Percentiles rank a stretch among this genome's conserved stretches.
Conservation (phyloP, 2,888 invertebrate species). For the Drosophila recens region DNA sequence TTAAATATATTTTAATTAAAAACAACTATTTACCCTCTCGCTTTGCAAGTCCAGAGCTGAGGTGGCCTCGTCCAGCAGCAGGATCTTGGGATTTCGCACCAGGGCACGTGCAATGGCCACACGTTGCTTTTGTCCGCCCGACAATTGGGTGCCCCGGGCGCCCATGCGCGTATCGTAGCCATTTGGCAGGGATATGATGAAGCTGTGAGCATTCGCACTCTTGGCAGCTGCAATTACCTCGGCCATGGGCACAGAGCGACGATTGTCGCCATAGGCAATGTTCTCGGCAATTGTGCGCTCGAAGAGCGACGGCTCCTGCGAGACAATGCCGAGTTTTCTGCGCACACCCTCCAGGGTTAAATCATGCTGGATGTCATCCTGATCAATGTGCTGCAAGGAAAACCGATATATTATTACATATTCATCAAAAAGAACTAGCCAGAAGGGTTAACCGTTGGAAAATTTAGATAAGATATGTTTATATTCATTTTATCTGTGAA, state of each 20-base stretch:
- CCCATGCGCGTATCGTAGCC: slow-evolving; percentile 92
- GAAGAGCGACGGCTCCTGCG: slow-evolving; percentile 94
- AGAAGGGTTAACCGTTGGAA: too few species aligned
- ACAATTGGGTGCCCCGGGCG: slow-evolving; percentile 91
- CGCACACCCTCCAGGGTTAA: slow-evolving; percentile 90
- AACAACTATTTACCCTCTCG: slow-evolving; percentile 84
- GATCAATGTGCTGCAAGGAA: slow-evolving; percentile 84
- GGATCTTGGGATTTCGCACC: slow-evolving; percentile 90
- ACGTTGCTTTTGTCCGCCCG: slow-evolving; percentile 95
- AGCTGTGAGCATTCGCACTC: slow-evolving; percentile 92
- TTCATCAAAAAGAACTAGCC: too few species aligned
- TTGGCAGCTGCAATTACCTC: slow-evolving; percentile 91
- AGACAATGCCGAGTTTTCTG: slow-evolving; percentile 91
- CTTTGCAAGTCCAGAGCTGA: slow-evolving; percentile 92
- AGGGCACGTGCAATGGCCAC: slow-evolving; percentile 93
- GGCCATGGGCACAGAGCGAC: slow-evolving; percentile 88
- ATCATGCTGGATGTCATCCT: slow-evolving; percentile 87
- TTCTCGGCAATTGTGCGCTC: slow-evolving; percentile 93
- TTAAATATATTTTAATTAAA: too few species aligned
- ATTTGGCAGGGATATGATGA: slow-evolving; percentile 90
- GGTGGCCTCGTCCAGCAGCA: slow-evolving; percentile 91
- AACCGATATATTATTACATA: too few species aligned
- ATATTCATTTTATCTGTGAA: too few species aligned
- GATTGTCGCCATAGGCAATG: slow-evolving; percentile 94
- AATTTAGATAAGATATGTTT: too few species aligned